Conservation (phyloP, 2,797 vertebrate species). For the Paguma larvata region DNA sequence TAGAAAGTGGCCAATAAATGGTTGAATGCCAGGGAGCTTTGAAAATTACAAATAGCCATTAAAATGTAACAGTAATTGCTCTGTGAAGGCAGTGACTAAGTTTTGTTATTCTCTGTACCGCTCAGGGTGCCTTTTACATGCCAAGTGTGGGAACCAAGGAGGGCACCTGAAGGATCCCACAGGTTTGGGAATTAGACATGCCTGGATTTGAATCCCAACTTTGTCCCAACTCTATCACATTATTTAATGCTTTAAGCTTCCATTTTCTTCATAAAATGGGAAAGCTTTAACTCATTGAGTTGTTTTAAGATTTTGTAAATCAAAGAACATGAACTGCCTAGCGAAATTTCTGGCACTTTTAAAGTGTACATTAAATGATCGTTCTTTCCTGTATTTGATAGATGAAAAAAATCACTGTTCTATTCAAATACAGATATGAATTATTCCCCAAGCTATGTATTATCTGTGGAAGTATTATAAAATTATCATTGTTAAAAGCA, state of each 20-base stretch:
- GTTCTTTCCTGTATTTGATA: neutral
- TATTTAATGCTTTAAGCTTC: neutral
- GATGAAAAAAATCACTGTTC: neutral
- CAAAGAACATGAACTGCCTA: neutral
- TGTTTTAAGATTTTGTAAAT: constrained; percentile 23
- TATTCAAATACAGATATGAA: neutral
- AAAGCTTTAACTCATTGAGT: neutral
- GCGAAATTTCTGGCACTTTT: neutral
- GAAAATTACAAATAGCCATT: neutral
- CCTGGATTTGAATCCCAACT: neutral
- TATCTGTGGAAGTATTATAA: neutral
- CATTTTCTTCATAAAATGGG: constrained; percentile 38
- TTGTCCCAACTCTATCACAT: neutral
- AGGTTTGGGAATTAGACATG: neutral
- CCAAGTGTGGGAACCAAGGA: neutral
- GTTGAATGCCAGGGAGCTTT: neutral
- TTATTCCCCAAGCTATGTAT: constrained; percentile 19
- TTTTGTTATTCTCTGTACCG: neutral
- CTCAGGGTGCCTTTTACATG: neutral
- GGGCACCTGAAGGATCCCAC: neutral
- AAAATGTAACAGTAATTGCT: neutral
- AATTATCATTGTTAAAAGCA: constrained; percentile 40
- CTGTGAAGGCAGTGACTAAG: neutral
- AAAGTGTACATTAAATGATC: neutral
- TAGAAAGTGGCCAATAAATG: neutral